phyloP scores from a whole-genome alignment of 2,113 vertebrate genomes.

The Eurypyga helias region DNA sequence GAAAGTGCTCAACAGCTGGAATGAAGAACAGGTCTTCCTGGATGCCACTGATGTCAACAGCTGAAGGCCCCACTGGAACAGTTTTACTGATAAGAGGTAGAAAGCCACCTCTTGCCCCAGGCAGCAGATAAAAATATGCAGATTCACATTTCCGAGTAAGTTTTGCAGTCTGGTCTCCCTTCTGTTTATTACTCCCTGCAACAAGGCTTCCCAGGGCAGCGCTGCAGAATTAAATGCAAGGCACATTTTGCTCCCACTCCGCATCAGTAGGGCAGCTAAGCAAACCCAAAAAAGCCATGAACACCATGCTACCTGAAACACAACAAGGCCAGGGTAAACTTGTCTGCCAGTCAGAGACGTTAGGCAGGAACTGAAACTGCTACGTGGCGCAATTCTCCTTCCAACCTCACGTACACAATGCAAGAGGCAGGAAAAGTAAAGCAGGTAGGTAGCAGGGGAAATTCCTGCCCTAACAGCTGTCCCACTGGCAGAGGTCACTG shows the following conservation, averaged over 20 bases:
- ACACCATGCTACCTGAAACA: not conserved
- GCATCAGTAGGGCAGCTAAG: not conserved
- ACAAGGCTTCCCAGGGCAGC: not conserved
- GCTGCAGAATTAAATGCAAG: not conserved
- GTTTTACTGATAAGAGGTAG: not conserved
- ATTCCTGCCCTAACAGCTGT: not conserved
- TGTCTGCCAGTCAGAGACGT: not conserved
- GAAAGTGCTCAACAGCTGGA: not conserved
- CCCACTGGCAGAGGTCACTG: not conserved
- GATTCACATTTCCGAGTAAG: not conserved
- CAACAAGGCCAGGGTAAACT: not conserved
- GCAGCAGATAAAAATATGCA: not conserved
- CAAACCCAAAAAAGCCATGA: not conserved
- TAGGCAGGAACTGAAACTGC: not conserved
- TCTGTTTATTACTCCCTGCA: not conserved
- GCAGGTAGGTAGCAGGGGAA: not conserved
- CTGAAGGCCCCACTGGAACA: not conserved
- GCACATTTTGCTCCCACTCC: not conserved
- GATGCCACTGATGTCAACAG: not conserved
- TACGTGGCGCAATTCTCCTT: not conserved
- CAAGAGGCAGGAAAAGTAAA: not conserved
- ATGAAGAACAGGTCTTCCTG: not conserved
- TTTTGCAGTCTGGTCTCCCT: not conserved
- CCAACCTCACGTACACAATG: not conserved
- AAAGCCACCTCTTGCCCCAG: not conserved